Percentiles rank a stretch among this genome's conserved stretches.
Conservation (phyloP, 2,888 invertebrate species). For the Trachelus stipa region DNA sequence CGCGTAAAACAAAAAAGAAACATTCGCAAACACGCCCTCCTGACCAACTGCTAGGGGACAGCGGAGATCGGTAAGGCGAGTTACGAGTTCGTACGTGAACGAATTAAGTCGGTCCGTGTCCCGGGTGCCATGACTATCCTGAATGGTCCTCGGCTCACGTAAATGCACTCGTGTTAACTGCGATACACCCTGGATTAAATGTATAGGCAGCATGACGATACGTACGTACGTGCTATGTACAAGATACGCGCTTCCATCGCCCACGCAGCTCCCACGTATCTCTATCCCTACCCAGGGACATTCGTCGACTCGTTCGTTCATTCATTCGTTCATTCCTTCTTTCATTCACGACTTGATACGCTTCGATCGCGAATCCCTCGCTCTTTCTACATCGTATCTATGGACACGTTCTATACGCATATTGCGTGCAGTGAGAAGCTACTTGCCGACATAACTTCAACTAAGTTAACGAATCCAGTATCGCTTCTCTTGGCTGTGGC, state of each 20-base stretch:
- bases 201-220: neutral
- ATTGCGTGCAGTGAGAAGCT: neutral
- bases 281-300: conserved; percentile 3
- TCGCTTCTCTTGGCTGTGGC: neutral
- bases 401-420: neutral
- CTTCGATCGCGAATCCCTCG: conserved; percentile 38
- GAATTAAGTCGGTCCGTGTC: neutral
- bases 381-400: neutral
- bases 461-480: neutral
- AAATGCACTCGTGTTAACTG: neutral
- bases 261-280: conserved; percentile 11
- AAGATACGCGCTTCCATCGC: conserved; percentile 1
- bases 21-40: neutral
- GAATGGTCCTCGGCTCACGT: conserved; percentile 1
- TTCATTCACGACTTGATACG: conserved; percentile 39
- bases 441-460: neutral
- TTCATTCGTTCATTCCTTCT: conserved; percentile 27
- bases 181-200: neutral
- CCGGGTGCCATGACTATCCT: neutral
- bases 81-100: neutral
- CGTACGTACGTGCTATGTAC: conserved; percentile 3
- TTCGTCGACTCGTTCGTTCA: conserved; percentile 34
- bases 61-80: neutral
- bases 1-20: neutral
- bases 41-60: neutral